Percentiles rank a stretch among this genome's conserved stretches.
Evolutionary conservation across 2,888 invertebrate species (phyloP).

Genomic region (Aleiodes testaceus): DNA sequence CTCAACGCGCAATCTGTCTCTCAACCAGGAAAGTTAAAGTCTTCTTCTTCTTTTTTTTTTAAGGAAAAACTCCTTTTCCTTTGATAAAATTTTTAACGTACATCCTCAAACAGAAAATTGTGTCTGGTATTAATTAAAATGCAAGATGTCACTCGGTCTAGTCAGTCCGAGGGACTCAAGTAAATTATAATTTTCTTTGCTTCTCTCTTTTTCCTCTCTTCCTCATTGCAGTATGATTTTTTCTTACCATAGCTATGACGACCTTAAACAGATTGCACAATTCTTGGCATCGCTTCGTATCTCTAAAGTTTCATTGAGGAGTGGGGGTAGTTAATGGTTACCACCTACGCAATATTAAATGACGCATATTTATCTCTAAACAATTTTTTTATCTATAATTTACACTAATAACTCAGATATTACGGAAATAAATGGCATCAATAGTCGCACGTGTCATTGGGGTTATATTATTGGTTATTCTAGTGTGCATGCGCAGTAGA

Average conservation of each 20-base stretch:
- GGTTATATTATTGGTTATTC: too few species aligned
- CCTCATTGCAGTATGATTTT: too few species aligned
- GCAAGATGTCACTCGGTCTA: slow-evolving; percentile 10
- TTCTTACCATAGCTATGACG: too few species aligned
- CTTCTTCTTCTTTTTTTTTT: background rate
- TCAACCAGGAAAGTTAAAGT: background rate
- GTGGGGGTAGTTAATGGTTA: background rate
- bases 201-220: background rate
- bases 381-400: slow-evolving; percentile 9
- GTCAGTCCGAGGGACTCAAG: slow-evolving; percentile 7
- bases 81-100: slow-evolving; percentile 24
- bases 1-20: background rate
- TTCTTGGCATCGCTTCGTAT: slow-evolving; percentile 11
- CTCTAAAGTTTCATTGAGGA: background rate
- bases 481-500: too few species aligned
- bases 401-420: too few species aligned
- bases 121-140: slow-evolving; percentile 28
- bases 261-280: slow-evolving; percentile 2
- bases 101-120: background rate
- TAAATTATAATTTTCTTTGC: slow-evolving; percentile 7
- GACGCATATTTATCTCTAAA: slow-evolving; percentile 11
- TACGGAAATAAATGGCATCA: too few species aligned
- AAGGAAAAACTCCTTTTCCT: background rate
- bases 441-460: too few species aligned
- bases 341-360: slow-evolving; percentile 12